Conservation (phyloP, 2,797 vertebrate genomes). For the Acanthurus lineatus region DNA sequence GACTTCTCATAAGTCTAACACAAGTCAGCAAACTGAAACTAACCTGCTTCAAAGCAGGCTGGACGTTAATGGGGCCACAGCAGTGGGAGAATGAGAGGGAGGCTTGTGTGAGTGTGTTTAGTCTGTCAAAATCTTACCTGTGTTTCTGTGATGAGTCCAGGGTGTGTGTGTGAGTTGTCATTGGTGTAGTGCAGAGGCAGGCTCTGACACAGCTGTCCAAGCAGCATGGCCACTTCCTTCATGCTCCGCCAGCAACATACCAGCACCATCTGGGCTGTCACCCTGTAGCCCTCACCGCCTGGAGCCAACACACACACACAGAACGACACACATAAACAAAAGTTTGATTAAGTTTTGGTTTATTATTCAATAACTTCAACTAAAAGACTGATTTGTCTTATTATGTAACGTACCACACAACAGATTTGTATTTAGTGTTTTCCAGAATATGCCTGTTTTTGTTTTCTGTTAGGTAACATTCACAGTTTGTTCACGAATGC, state of each 20-base stretch:
- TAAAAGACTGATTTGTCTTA: slow-evolving; percentile 3
- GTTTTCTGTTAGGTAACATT: not conserved
- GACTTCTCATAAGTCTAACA: not conserved
- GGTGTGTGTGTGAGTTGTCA: slow-evolving; percentile 41
- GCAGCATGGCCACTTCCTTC: slow-evolving; percentile 95
- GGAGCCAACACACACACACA: slow-evolving; percentile 38
- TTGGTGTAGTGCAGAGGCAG: slow-evolving; percentile 82
- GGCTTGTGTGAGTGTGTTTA: not conserved
- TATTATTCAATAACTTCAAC: not conserved
- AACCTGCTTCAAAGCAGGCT: not conserved
- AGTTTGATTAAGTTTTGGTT: slow-evolving; percentile 21
- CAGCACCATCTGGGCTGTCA: slow-evolving; percentile 97
- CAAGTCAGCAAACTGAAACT: not conserved
- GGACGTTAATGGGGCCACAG: not conserved
- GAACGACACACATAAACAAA: slow-evolving; percentile 2
- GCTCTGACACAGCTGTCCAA: slow-evolving; percentile 93
- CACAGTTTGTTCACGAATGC: no score
- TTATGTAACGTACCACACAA: slow-evolving; percentile 8
- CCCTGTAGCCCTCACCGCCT: slow-evolving; percentile 86
- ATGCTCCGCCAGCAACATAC: slow-evolving; percentile 98
- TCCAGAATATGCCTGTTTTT: not conserved
- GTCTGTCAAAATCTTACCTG: slow-evolving; percentile 86
- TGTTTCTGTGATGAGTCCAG: slow-evolving; percentile 87
- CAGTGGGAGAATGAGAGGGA: not conserved
- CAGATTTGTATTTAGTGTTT: slow-evolving; percentile 6